These are phyloP conservation scores for Acropora tenuis DNA, from an alignment of 64 coral and sea anemone genomes.

Conservation along the genomic window DNA sequence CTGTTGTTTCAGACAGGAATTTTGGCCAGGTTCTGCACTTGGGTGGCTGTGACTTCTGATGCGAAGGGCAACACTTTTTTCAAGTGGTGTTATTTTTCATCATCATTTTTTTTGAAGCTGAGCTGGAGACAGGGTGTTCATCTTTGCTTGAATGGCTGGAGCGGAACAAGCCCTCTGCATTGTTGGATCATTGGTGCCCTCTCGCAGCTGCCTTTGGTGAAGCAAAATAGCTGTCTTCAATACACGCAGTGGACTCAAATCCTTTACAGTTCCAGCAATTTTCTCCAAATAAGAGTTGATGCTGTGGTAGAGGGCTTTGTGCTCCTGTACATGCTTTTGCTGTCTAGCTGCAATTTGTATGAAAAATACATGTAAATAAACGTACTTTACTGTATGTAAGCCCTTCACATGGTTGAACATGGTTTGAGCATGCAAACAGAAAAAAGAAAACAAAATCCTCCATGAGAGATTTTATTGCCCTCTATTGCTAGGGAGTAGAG, in stretches of 20 bases:
- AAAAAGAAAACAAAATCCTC: no score
- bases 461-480: no score
- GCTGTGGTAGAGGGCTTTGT: background rate
- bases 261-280: background rate
- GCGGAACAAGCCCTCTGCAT: background rate
- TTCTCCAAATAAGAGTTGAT: constrained; percentile 20
- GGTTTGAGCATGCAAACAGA: no score
- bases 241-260: constrained; percentile 14
- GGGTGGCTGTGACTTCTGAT: background rate
- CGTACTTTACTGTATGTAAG: no score
- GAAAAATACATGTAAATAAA: no score
- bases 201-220: constrained; percentile 4
- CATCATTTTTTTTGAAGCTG: background rate
- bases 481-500: no score
- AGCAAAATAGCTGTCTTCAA: constrained; percentile 15
- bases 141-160: background rate
- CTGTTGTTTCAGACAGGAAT: constrained; percentile 1
- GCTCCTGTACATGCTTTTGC: background rate
- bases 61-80: constrained; percentile 3
- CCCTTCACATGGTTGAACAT: no score
- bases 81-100: background rate
- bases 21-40: background rate
- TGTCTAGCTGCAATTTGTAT: constrained; percentile 6
- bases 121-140: background rate
- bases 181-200: background rate